Base-by-base conservation (phyloP, 2,113 vertebrate species). In the Grallaria varia region DNA sequence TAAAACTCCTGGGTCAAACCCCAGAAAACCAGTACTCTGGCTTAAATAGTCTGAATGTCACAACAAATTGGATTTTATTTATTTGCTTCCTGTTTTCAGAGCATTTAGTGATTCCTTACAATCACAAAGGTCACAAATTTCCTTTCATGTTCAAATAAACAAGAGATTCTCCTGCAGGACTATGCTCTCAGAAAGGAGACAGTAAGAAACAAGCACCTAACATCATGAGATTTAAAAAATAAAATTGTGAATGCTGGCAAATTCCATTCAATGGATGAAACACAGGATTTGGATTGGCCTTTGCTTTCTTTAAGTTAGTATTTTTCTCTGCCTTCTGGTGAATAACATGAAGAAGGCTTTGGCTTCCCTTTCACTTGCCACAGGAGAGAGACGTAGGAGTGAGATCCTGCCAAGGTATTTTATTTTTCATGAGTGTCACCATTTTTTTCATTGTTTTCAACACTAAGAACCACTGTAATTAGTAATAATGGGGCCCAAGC, bases 41-140 rank as follows among this genome's bases (percentile, higher is more conserved):
- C 64, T 93, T 89, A 77, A 90, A 50, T 23, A 47, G 33, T 37
- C 40, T 16, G 10, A 45, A 59, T 60, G 21, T 71, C 92, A 52
- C 18, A 53, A 64, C 18, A 90, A 72, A 90, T 33, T 67, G n/a
- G 82, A 40, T 88, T 89, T 84, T 63, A 40, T 80, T 90, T 83
- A 62, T 89, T 93, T 90, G n/a, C 67, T 93, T 82, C 90, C 68
- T 95, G 73, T 7, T 89, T 96, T 94, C 53, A 45, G 45, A 84
- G 73, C 31, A 52, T 72, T 84, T 93, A 90, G 72, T 49, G 80
- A 78, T 89, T 93, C 74, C 58, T 16, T 10, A 2, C 1, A 0
- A 76, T 84, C 14, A 35, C 37, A 50, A 87, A 89, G 69, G 68
- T 78, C 73, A 78, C 31, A 75, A 27, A 64, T 88, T 92, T 80